Base-by-base conservation (phyloP, 2,888 invertebrate genomes). In the Galerucella nymphaeae region DNA sequence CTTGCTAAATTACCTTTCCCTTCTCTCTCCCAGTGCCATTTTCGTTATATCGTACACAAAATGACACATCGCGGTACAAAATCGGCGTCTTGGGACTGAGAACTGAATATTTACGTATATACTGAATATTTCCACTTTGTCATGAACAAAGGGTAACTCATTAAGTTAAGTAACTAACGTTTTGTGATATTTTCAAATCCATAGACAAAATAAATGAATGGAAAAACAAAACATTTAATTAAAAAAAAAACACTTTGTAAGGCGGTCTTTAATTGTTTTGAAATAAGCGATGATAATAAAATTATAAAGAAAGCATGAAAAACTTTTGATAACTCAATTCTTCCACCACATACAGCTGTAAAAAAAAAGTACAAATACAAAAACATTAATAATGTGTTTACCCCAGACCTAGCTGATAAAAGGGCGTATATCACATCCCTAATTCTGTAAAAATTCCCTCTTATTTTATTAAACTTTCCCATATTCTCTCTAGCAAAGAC, bases 401-500 rank as follows among this genome's bases (percentile, higher is more conserved):
- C 61, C 61, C 61, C 11, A 62, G 18, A 41, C 41, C 8, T 18
- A 18, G 18, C 53, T 10, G 11, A 18, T 18, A 62, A 42, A 62
- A 62, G 41, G 16, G 41, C 61, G 41, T 42, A 62, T 18, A 30
- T 59, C 59, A 59, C 42, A 62, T 62, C 61, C 61, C 61, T 62
- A 62, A 42, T 62, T 41, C 41, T 42, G 61, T n/a, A 62, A 62
- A 62, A 62, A 38, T 42, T 41, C 61, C 42, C 61, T 62, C 42
- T 62, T 23, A 62, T 62, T 62, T 62, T 62, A 62, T 62, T 41
- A 62, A 62, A 62, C 18, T 42, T n/a, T 41, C 61, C 61, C 61
- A 62, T 62, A 62, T 62, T 62, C 59, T 59, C 38, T 59, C 42
- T 42, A 62, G 61, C n/a, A 62, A 70, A 70, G 63, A 70, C 70